Evolutionary conservation across 2,797 vertebrate species (phyloP), one percentile per base, ranked within the genome.

Genomic region (Peromyscus attwateri): DNA sequence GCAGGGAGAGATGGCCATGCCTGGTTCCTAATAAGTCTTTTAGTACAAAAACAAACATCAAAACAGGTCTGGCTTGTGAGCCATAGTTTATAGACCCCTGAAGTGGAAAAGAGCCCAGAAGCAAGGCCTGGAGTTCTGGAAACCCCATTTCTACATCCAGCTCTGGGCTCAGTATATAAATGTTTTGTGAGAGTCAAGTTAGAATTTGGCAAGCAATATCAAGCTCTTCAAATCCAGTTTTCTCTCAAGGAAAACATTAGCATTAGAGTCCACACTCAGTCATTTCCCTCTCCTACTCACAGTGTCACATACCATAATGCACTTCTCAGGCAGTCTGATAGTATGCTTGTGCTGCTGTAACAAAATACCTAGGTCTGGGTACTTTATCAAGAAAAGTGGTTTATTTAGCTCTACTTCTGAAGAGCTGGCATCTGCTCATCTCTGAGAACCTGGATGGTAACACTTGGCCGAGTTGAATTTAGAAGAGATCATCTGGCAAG

Each of bases 191-290:
- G 37, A 81, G 23, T 85, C 60, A 37, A 46, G 57, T 87, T 70
- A 91, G 71, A 81, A 85, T 90, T 87, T 79, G 64, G 13, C 17
- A 84, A 79, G 3, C 19, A 49, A 21, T 40, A 76, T 62, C 80
- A 81, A 94, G 27, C n/a, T 92, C 70, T 89, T 34, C 85, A 27
- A 93, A 64, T 76, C 37, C 46, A 34, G 52, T 89, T 94, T 49
- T 52, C 29, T 81, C 81, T 79, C 31, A 76, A 91, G 70, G 46
- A 91, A 87, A 46, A 66, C 81, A 13, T 66, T 70, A 80, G 34
- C 64, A 64, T 6, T 91, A 71, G 43, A 10, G 14, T 94, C 60
- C 17, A 57, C 23, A 31, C 34, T 57, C 66, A 31, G 84, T 77
- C n/a, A n/a, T 87, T 46, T 77, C 66, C 14, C 14, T 73, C 60